Base-by-base conservation (phyloP, 2,888 invertebrate genomes). In the Yponomeuta malinellus region DNA sequence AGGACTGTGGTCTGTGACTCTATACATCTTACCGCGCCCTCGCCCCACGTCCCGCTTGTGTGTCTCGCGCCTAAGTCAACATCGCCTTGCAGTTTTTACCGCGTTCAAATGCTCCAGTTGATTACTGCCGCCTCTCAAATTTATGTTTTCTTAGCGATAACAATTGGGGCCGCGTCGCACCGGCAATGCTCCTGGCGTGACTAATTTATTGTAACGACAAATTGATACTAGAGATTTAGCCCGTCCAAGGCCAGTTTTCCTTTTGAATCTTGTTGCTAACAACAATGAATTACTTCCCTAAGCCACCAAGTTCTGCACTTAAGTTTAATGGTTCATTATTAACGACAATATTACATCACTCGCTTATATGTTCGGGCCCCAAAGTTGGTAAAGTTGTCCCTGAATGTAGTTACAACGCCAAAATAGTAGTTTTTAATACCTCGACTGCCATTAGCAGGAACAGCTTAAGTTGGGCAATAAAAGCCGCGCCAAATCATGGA, bases 81-180 rank as follows among this genome's bases (percentile, higher is more conserved):
- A 86, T 87, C 85, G 85, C 75, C 77, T 77, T 81, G 75, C 78
- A 79, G 76, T 82, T 87, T 88, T 86, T 83, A 81, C 79, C 77
- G 79, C 74, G 75, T 78, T 71, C 37, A n/a, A 48, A 66, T 31
- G 70, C 71, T 70, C 71, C 73, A 75, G 73, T 79, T 78, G 75
- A 77, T 79, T 78, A 76, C 75, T 74, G 73, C 74, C 76, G 74
- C 75, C 76, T 76, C 71, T 69, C 66, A 65, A 70, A 71, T 71
- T 70, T 69, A 72, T 71, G 68, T 33, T 52, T 52, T 69, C 37
- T 43, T 48, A 68, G 48, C 63, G 52, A 65, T 70, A 43, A 65
- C 68, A 68, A 68, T 23, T 68, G 15, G 68, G 48, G 48, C 43
- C 68, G 48, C 68, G 68, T 68, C 48, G 43, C n/a, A 48, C 43